phyloP scores from a whole-genome alignment of 1,140 invertebrate genomes.

The Camponotus floridanus region DNA sequence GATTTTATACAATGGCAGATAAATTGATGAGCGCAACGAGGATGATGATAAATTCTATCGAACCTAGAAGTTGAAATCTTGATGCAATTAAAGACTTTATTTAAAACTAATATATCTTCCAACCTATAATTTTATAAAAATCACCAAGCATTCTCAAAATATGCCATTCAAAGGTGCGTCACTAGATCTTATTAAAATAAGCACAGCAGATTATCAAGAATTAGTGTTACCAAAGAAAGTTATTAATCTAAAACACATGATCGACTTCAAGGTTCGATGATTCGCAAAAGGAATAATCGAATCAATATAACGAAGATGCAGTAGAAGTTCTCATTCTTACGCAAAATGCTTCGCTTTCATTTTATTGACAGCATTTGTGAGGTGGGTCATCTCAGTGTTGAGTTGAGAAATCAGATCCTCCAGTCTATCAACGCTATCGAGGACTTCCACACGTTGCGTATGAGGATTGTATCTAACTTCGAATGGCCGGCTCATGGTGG shows the following conservation, averaged over 20 bases:
- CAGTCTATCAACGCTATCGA: constrained; percentile 95
- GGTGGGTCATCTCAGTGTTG: constrained; percentile 93
- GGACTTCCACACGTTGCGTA: constrained; percentile 97
- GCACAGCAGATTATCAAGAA: neutral
- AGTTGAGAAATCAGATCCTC: constrained; percentile 93
- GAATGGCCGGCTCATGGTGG: constrained; percentile 95
- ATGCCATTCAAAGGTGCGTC: constrained; percentile 13
- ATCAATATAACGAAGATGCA: constrained; percentile 13
- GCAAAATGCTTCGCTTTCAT: constrained; percentile 87
- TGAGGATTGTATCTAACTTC: constrained; percentile 99
- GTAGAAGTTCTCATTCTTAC: constrained; percentile 75
- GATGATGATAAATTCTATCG: constrained; percentile 55
- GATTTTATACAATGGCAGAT: constrained; percentile 78
- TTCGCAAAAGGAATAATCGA: constrained; percentile 48
- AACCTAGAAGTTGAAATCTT: constrained; percentile 42
- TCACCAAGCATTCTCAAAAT: neutral
- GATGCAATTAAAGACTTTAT: constrained; percentile 13
- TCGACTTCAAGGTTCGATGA: constrained; percentile 42
- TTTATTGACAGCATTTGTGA: constrained; percentile 94
- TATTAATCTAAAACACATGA: constrained; percentile 7
- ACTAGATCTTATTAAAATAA: neutral
- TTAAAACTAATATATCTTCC: constrained; percentile 24
- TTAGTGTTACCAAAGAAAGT: constrained; percentile 34
- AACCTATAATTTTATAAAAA: constrained; percentile 7
- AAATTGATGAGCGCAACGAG: constrained; percentile 66